These are phyloP conservation scores for Dynastes maya DNA, from an alignment of 2,888 invertebrate species.

Conservation along the genomic window DNA sequence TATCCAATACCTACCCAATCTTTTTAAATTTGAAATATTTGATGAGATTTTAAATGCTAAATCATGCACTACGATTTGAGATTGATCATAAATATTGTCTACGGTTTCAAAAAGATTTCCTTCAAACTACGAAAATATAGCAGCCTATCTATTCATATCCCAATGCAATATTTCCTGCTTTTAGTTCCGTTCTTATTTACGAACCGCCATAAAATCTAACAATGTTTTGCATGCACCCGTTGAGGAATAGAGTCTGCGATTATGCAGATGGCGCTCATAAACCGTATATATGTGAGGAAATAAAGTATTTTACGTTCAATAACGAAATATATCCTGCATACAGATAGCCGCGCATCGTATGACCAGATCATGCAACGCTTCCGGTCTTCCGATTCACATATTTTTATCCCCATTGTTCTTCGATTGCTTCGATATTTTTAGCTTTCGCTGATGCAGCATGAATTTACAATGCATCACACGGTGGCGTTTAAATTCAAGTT, in stretches of 20 bases:
- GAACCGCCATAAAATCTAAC: slow-evolving; percentile 32
- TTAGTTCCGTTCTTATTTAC: slow-evolving; percentile 6
- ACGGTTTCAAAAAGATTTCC: too few species aligned
- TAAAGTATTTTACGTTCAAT: slow-evolving; percentile 44
- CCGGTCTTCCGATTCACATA: slow-evolving; percentile 19
- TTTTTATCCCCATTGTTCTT: slow-evolving; percentile 16
- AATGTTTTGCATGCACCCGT: slow-evolving; percentile 27
- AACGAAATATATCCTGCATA: slow-evolving; percentile 34
- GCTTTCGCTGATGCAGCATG: not conserved
- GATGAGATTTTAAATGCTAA: too few species aligned
- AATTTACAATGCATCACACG: not conserved
- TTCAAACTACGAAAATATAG: not conserved
- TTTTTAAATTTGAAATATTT: too few species aligned
- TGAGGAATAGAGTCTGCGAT: slow-evolving; percentile 28
- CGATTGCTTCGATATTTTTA: slow-evolving; percentile 9
- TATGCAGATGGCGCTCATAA: slow-evolving; percentile 37
- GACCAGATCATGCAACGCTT: slow-evolving; percentile 28
- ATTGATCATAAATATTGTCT: too few species aligned
- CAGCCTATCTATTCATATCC: not conserved
- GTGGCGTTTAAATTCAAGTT: too few species aligned
- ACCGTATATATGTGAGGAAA: slow-evolving; percentile 35
- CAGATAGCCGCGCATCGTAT: slow-evolving; percentile 28
- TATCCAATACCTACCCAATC: too few species aligned
- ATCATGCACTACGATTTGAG: too few species aligned
- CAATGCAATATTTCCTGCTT: not conserved